These are phyloP conservation scores for Cynopterus brachyotis DNA, from an alignment of 2,113 vertebrate genomes.

Conservation along the genomic window DNA sequence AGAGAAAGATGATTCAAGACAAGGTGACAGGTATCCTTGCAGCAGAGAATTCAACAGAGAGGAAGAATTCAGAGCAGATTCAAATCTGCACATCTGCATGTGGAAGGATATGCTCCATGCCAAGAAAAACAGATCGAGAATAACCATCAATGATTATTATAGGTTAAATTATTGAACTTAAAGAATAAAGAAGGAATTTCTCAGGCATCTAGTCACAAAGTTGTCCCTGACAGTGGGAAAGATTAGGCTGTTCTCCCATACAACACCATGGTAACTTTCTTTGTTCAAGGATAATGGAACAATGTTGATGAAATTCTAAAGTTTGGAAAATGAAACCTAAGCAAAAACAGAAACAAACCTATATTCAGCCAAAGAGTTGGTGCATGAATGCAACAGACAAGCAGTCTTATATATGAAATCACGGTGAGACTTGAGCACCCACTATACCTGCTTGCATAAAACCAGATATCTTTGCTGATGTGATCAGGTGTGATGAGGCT, in stretches of 20 bases:
- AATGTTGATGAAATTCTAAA: constrained; percentile 31
- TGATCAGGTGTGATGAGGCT: neutral
- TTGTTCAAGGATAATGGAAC: neutral
- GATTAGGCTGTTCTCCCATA: neutral
- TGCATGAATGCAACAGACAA: neutral
- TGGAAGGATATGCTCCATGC: neutral
- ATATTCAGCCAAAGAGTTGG: neutral
- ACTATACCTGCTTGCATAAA: neutral
- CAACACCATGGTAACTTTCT: neutral
- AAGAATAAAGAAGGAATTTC: constrained; percentile 44
- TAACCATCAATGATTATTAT: constrained; percentile 27
- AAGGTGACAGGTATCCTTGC: neutral
- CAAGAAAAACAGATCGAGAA: neutral
- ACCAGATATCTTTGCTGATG: neutral
- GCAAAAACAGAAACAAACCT: neutral
- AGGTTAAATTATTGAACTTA: constrained; percentile 56
- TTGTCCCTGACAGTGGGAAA: neutral
- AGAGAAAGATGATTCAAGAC: constrained; percentile 52
- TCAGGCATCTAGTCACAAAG: neutral
- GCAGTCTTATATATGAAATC: neutral
- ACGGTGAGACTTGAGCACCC: neutral
- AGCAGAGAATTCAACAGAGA: neutral
- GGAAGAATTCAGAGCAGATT: constrained; percentile 37
- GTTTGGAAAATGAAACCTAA: neutral
- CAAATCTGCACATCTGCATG: neutral